Evolutionary conservation across 2,888 invertebrate genomes (phyloP).

Genomic region (Volucella zonaria): DNA sequence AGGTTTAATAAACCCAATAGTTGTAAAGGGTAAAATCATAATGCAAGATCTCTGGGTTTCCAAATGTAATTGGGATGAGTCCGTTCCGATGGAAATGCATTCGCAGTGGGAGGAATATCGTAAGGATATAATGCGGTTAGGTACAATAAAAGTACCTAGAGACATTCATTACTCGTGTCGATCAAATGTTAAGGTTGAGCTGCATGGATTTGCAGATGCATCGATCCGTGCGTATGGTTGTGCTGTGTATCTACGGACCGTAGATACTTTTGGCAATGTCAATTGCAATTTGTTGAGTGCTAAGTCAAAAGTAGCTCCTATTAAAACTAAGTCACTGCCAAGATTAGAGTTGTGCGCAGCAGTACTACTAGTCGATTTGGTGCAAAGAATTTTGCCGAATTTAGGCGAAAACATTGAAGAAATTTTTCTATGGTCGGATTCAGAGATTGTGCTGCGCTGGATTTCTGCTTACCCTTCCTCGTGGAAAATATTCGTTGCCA

Average conservation of each 20-base stretch:
- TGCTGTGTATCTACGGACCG: constrained; percentile 1
- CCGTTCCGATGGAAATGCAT: not conserved
- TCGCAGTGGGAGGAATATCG: constrained; percentile 7
- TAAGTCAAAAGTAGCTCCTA: constrained; percentile 5
- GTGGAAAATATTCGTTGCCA: too few species aligned
- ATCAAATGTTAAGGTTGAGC: not conserved
- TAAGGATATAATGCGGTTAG: not conserved
- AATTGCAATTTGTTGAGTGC: constrained; percentile 11
- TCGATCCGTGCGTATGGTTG: constrained; percentile 39
- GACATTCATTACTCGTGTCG: too few species aligned
- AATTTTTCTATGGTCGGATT: constrained; percentile 11
- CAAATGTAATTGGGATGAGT: constrained; percentile 15
- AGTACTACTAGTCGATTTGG: not conserved
- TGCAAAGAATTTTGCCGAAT: not conserved
- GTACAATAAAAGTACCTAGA: not conserved
- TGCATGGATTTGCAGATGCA: constrained; percentile 30
- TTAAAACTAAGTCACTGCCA: not conserved
- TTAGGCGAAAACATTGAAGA: not conserved
- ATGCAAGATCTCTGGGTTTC: constrained; percentile 51
- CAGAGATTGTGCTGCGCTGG: constrained; percentile 13
- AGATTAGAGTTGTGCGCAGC: too few species aligned
- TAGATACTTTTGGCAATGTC: not conserved
- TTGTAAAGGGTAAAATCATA: constrained; percentile 49
- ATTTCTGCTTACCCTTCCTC: constrained; percentile 11
- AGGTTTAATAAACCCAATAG: constrained; percentile 52